phyloP scores from a whole-genome alignment of 1,140 invertebrate genomes.

The Sitobion miscanthi region DNA sequence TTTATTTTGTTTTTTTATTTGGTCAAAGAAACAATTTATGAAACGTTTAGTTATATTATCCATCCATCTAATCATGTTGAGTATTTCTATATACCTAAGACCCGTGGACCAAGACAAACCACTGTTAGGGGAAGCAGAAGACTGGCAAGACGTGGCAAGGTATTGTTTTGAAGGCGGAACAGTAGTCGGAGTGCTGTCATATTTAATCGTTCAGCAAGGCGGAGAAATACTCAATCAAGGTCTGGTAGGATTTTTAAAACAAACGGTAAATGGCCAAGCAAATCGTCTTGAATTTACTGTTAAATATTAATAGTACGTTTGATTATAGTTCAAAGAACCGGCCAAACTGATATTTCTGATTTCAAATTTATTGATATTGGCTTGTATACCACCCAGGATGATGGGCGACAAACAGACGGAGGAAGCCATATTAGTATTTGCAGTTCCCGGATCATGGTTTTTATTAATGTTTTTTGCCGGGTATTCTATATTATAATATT shows the following conservation, averaged over 20 bases:
- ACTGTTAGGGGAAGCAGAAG: conserved; percentile 67
- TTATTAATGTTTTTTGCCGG: conserved; percentile 98
- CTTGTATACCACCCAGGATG: conserved; percentile 89
- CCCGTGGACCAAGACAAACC: conserved; percentile 68
- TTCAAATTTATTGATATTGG: conserved; percentile 90
- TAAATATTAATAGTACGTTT: not conserved
- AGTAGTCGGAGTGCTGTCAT: conserved; percentile 82
- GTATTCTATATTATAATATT: conserved; percentile 65
- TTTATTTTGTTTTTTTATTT: not conserved
- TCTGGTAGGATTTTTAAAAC: conserved; percentile 85
- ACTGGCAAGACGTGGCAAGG: conserved; percentile 67
- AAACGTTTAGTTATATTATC: conserved; percentile 86
- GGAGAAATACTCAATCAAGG: conserved; percentile 95
- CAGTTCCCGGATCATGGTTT: conserved; percentile 95
- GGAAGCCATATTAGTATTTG: conserved; percentile 89
- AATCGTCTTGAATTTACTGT: not conserved
- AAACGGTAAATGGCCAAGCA: conserved; percentile 75
- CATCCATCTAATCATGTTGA: conserved; percentile 86
- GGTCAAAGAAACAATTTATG: conserved; percentile 83
- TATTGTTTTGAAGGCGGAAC: conserved; percentile 84
- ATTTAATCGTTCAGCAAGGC: conserved; percentile 89
- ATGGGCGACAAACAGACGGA: conserved; percentile 77
- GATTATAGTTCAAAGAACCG: conserved; percentile 83
- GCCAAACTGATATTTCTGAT: conserved; percentile 93
- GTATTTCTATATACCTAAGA: conserved; percentile 86